These are phyloP conservation scores for Drosophila sordidapex DNA, from an alignment of 2,888 invertebrate species.

Conservation along the genomic window DNA sequence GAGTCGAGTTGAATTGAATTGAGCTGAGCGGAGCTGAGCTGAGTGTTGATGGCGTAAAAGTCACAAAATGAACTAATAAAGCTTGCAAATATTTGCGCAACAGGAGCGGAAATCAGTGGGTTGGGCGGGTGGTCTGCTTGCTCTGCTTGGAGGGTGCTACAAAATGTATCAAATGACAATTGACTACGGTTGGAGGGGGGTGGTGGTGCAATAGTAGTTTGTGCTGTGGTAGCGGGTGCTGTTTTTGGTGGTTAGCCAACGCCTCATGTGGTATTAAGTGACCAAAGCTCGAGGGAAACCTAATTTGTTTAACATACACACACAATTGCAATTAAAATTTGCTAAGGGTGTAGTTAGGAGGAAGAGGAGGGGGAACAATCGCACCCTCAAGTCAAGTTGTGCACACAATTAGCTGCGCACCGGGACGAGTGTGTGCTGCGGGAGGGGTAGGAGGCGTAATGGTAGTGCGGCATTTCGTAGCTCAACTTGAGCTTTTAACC, in stretches of 20 bases:
- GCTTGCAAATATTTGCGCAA: slow-evolving; percentile 71
- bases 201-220: background rate
- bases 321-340: slow-evolving; percentile 63
- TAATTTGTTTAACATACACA: slow-evolving; percentile 67
- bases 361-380: slow-evolving; percentile 5
- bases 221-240: slow-evolving; percentile 41
- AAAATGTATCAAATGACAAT: slow-evolving; percentile 65
- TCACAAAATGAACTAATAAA: slow-evolving; percentile 69
- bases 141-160: slow-evolving; percentile 1
- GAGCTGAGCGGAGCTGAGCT: slow-evolving; percentile 3
- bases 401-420: slow-evolving; percentile 48
- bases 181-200: slow-evolving; percentile 1
- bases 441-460: background rate
- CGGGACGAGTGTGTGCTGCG: background rate
- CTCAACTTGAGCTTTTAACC: slow-evolving; percentile 59
- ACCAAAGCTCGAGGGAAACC: slow-evolving; percentile 58
- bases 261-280: slow-evolving; percentile 44
- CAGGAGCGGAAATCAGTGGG: slow-evolving; percentile 36
- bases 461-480: background rate
- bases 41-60: slow-evolving; percentile 48
- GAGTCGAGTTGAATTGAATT: background rate
- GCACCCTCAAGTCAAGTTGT: slow-evolving; percentile 58
- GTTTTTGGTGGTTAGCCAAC: slow-evolving; percentile 62
- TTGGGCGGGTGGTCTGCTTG: slow-evolving; percentile 20
- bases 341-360: slow-evolving; percentile 48